Evolutionary conservation across 2,113 vertebrate genomes (phyloP), one percentile per base, ranked within the genome.

Genomic region (Piprites chloris): DNA sequence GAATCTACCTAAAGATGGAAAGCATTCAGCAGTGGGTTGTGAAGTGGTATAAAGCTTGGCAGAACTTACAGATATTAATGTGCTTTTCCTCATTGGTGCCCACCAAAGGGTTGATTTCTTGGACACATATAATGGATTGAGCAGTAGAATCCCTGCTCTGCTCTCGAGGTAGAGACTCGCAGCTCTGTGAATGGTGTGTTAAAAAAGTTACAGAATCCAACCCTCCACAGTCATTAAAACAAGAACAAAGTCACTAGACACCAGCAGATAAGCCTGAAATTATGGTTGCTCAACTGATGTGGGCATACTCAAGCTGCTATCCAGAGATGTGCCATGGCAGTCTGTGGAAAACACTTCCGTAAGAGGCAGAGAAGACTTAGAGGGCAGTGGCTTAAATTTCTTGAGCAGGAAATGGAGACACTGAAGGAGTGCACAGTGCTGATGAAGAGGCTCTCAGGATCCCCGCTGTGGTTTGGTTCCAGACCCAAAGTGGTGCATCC

Each of bases 151-250:
- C 49, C 41, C 28, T 56, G 24, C 55, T 90, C 32, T 80, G 27
- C 73, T 83, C 83, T 77, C 18, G 23, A 63, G 37, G 12, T 3
- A 56, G 56, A 89, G 24, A 44, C 26, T 30, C 65, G 19, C 1
- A 1, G 35, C 49, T 41, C 26, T 59, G 66, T 11, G 5, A 72
- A 35, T 1, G 62, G 30, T 0, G 0, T 1, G 0, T 55, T 65
- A 20, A 75, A 95, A 49, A 65, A 4, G 0, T 39, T 75, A n/a
- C 4, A 28, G n/a, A 61, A 24, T 33, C 42, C 47, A 35, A 6
- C 28, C 24, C 37, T 63, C 35, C 28, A 28, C 5, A n/a, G 33
- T 33, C 28, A 21, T 49, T 26, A n/a, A 16, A 72, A 65, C 22
- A 49, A 77, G 28, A 61, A 8, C 8, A 44, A 72, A 56, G 24